Conservation (phyloP, 2,888 invertebrate genomes). For the Acronicta psi region DNA sequence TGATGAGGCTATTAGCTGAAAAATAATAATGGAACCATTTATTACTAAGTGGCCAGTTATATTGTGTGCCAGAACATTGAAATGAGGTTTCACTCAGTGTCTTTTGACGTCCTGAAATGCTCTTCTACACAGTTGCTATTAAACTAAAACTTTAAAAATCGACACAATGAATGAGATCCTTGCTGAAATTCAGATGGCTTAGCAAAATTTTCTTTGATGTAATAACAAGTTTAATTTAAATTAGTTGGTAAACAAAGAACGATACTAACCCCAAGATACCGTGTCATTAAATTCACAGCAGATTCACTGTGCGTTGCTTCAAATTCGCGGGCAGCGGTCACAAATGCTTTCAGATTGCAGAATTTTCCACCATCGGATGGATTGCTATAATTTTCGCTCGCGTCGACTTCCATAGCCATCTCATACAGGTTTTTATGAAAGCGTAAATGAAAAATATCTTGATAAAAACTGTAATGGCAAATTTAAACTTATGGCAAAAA, state of each 20-base stretch:
- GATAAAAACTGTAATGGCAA: not conserved
- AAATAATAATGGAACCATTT: slow-evolving; percentile 29
- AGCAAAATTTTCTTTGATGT: too few species aligned
- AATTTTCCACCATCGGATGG: slow-evolving; percentile 79
- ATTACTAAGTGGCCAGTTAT: too few species aligned
- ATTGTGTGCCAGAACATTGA: too few species aligned
- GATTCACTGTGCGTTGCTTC: slow-evolving; percentile 86
- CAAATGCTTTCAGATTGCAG: slow-evolving; percentile 86
- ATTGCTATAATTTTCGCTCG: slow-evolving; percentile 71
- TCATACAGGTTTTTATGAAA: slow-evolving; percentile 22
- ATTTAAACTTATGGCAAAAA: slow-evolving; percentile 10
- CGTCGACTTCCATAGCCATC: slow-evolving; percentile 81
- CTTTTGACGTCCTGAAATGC: too few species aligned
- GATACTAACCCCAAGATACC: slow-evolving; percentile 84
- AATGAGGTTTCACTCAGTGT: too few species aligned
- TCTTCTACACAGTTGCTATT: too few species aligned
- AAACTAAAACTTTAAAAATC: too few species aligned
- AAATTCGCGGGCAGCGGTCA: slow-evolving; percentile 86
- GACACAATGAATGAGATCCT: too few species aligned
- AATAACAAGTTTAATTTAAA: too few species aligned
- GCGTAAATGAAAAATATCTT: slow-evolving; percentile 5
- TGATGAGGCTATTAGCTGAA: slow-evolving; percentile 90
- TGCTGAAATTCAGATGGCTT: too few species aligned
- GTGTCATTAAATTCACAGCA: slow-evolving; percentile 85
- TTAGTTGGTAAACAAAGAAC: not conserved